Conservation (phyloP, 1,140 invertebrate genomes). For the Papilio machaon region DNA sequence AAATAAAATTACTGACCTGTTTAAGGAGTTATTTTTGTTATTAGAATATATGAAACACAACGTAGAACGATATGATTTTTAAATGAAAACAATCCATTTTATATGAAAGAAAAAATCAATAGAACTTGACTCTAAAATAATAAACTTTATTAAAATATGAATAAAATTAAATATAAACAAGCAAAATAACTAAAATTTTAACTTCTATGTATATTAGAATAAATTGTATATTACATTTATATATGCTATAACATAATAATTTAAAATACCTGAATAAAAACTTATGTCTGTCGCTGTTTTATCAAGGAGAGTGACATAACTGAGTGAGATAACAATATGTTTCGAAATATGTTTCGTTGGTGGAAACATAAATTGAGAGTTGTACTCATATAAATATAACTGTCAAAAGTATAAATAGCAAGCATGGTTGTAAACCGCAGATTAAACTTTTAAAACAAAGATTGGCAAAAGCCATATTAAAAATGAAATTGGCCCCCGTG, state of each 20-base stretch:
- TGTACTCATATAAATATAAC: no score
- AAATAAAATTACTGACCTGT: background rate
- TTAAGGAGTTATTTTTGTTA: background rate
- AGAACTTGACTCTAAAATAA: background rate
- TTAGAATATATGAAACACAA: background rate
- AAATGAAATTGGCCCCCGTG: background rate
- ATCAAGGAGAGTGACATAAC: background rate
- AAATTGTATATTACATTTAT: no score
- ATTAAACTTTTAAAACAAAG: no score
- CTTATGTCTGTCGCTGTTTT: background rate
- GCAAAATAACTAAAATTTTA: background rate
- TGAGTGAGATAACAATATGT: background rate
- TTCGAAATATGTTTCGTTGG: background rate
- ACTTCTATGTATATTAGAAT: background rate
- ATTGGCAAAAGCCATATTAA: no score
- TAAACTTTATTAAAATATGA: constrained; percentile 12
- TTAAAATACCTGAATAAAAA: background rate
- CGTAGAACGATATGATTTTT: background rate
- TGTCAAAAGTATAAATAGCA: no score
- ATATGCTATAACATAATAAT: background rate
- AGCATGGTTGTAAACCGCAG: no score
- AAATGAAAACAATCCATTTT: constrained; percentile 11
- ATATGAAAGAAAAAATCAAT: background rate
- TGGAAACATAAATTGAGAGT: no score
- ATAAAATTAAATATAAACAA: constrained; percentile 1